Evolutionary conservation across 2,113 vertebrate species (phyloP).

Genomic region (Paracanthobrama guichenoti): DNA sequence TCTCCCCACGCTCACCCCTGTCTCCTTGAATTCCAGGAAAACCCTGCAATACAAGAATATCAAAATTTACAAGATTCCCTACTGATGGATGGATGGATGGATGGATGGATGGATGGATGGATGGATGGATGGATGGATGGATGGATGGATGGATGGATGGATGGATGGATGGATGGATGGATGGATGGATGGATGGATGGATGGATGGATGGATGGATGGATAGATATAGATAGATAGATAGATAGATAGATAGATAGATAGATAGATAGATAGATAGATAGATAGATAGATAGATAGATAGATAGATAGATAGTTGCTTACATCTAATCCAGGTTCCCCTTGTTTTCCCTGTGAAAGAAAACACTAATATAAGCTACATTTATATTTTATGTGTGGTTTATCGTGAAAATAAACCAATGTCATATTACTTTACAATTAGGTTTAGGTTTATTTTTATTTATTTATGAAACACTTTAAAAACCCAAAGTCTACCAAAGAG

Average conservation of each 20-base stretch:
- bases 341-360: slow-evolving; percentile 54
- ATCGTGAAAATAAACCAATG: not conserved
- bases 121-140: too few relatives aligned
- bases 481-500: not conserved
- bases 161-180: too few relatives aligned
- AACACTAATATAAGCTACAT: not conserved
- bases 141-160: rapidly evolving
- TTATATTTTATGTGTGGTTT: not conserved
- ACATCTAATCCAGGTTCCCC: slow-evolving; percentile 63
- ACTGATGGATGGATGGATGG: too few relatives aligned
- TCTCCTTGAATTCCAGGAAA: slow-evolving; percentile 60
- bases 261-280: not conserved
- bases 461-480: not conserved
- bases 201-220: too few relatives aligned
- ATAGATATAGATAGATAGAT: not conserved
- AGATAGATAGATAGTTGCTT: slow-evolving; percentile 23
- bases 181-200: too few relatives aligned
- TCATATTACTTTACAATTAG: not conserved
- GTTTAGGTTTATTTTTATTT: not conserved
- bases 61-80: not conserved
- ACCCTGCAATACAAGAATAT: slow-evolving; percentile 45
- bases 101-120: rapidly evolving
- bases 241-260: too few relatives aligned
- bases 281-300: not conserved
- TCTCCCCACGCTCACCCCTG: slow-evolving; percentile 52